Evolutionary conservation across 2,113 vertebrate genomes (phyloP).

Genomic region (Balaeniceps rex): DNA sequence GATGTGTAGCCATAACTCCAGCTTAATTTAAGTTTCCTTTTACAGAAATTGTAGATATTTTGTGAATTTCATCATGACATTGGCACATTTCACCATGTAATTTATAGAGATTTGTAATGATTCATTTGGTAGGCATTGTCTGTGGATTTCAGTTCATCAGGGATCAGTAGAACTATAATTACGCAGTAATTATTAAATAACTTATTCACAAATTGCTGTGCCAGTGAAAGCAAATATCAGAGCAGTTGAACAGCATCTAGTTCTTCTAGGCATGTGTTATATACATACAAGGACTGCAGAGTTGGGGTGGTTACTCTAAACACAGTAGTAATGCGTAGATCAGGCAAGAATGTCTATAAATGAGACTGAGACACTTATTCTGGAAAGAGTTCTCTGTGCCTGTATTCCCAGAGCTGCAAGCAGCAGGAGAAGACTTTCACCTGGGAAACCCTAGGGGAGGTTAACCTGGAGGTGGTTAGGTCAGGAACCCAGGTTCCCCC

Average conservation of each 20-base stretch:
- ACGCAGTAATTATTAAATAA: conserved; percentile 55
- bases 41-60: not conserved
- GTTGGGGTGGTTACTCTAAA: not conserved
- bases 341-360: not conserved
- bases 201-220: conserved; percentile 12
- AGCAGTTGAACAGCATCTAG: not conserved
- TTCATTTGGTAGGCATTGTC: conserved; percentile 64
- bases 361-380: not conserved
- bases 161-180: conserved; percentile 61
- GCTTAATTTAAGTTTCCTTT: conserved; percentile 54
- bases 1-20: not conserved
- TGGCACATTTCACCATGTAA: conserved; percentile 22
- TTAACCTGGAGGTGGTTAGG: not conserved
- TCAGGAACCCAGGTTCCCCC: no score
- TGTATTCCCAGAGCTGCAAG: not conserved
- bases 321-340: accelerated
- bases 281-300: accelerated
- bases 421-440: not conserved
- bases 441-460: not conserved
- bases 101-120: conserved; percentile 54
- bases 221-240: not conserved
- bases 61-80: conserved; percentile 20
- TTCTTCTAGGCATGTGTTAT: not conserved
- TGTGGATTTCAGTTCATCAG: conserved; percentile 53
- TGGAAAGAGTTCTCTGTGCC: accelerated